Conservation (phyloP, 2,113 vertebrate species). For the Gopherus evgoodei region DNA sequence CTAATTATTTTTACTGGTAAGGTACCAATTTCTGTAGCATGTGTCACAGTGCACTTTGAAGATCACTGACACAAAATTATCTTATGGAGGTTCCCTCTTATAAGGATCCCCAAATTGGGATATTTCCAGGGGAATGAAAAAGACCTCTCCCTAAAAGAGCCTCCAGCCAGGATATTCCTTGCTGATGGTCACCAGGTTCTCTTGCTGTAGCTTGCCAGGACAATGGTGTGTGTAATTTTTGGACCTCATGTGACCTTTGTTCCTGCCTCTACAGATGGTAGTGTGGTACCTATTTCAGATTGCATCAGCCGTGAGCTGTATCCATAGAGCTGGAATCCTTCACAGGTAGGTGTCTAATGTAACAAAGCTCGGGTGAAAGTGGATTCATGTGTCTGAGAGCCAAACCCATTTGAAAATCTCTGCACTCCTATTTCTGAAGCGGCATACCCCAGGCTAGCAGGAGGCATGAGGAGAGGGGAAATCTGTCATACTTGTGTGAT, state of each 20-base stretch:
- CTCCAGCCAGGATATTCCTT: not conserved
- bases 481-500: not conserved
- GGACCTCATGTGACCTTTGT: not conserved
- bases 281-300: slow-evolving; percentile 99
- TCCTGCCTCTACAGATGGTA: slow-evolving; percentile 85
- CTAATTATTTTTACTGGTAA: not conserved
- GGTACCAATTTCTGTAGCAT: not conserved
- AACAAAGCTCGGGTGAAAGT: not conserved
- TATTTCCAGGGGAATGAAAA: not conserved
- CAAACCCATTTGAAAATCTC: not conserved
- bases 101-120: not conserved
- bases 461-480: not conserved
- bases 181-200: not conserved
- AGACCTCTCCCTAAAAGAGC: not conserved
- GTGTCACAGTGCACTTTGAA: not conserved
- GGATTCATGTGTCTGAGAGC: not conserved
- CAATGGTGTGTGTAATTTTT: accelerated
- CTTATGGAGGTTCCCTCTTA: not conserved
- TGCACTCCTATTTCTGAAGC: slow-evolving; percentile 3
- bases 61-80: not conserved
- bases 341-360: slow-evolving; percentile 86
- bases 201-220: slow-evolving; percentile 30
- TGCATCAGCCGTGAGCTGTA: slow-evolving; percentile 94
- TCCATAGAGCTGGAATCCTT: slow-evolving; percentile 96
- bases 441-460: not conserved